These are phyloP conservation scores for Caenorhabditis macrosperma DNA, from an alignment of 2,888 invertebrate species.

Conservation along the genomic window DNA sequence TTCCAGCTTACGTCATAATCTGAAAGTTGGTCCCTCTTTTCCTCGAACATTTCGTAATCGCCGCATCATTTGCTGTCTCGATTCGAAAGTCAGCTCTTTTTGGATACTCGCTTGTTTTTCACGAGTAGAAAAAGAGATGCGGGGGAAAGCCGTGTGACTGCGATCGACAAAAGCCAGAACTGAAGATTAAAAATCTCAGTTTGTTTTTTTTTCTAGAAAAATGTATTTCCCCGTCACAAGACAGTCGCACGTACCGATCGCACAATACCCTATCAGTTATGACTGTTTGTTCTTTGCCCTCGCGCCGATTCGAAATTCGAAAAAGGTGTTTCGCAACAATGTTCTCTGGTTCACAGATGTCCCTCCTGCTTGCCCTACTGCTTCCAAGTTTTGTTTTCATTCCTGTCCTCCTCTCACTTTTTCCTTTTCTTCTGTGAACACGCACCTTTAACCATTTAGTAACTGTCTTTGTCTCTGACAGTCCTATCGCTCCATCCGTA, in stretches of 20 bases:
- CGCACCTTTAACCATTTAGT: background rate
- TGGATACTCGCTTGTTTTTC: conserved; percentile 10
- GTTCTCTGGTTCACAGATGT: background rate
- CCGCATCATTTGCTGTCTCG: background rate
- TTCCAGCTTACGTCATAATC: conserved; percentile 13
- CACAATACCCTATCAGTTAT: conserved; percentile 11
- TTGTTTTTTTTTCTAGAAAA: background rate
- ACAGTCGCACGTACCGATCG: background rate
- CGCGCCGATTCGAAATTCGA: conserved; percentile 3
- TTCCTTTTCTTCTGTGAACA: background rate
- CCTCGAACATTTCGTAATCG: conserved; percentile 13
- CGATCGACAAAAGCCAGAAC: background rate
- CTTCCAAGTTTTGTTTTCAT: background rate
- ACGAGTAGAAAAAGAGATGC: background rate
- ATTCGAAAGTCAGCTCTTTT: background rate
- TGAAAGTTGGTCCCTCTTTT: background rate
- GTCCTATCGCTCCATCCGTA: background rate
- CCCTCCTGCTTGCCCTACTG: background rate
- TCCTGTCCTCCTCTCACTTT: background rate
- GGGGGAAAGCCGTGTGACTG: background rate
- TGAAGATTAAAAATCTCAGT: background rate
- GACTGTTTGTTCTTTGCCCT: conserved; percentile 29
- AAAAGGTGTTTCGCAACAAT: background rate
- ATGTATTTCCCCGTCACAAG: background rate
- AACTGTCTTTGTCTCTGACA: background rate